These are phyloP conservation scores for Eupithecia exiguata DNA, from an alignment of 2,888 invertebrate genomes.

Conservation along the genomic window DNA sequence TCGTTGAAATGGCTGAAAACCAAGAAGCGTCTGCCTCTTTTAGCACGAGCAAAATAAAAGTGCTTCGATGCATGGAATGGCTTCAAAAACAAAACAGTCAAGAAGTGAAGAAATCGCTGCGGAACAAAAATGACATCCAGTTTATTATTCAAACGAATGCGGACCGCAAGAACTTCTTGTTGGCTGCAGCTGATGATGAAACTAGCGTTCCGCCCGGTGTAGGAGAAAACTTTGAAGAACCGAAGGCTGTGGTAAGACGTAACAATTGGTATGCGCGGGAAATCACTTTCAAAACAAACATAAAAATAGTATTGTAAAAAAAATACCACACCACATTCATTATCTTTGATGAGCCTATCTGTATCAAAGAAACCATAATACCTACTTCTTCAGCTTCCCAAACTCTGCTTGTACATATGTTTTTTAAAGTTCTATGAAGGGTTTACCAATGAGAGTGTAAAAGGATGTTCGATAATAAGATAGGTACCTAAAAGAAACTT, in stretches of 20 bases:
- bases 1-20: conserved; percentile 27
- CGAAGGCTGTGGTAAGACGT: conserved; percentile 63
- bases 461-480: neutral
- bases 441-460: neutral
- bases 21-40: conserved; percentile 20
- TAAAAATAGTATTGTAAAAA: neutral
- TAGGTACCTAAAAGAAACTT: neutral
- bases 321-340: neutral
- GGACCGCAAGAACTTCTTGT: conserved; percentile 67
- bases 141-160: conserved; percentile 74
- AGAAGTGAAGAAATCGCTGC: conserved; percentile 63
- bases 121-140: conserved; percentile 74
- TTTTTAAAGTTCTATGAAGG: neutral
- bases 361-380: too few species aligned
- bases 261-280: conserved; percentile 22
- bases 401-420: neutral
- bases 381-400: neutral
- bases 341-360: too few species aligned
- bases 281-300: neutral
- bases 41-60: conserved; percentile 47
- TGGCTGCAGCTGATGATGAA: conserved; percentile 70
- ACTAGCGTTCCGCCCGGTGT: conserved; percentile 71
- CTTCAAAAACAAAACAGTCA: conserved; percentile 71
- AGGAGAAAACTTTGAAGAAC: conserved; percentile 60
- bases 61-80: conserved; percentile 72